These are phyloP conservation scores for Lepisosteus oculatus DNA, from an alignment of 2,113 vertebrate genomes.

Conservation along the genomic window DNA sequence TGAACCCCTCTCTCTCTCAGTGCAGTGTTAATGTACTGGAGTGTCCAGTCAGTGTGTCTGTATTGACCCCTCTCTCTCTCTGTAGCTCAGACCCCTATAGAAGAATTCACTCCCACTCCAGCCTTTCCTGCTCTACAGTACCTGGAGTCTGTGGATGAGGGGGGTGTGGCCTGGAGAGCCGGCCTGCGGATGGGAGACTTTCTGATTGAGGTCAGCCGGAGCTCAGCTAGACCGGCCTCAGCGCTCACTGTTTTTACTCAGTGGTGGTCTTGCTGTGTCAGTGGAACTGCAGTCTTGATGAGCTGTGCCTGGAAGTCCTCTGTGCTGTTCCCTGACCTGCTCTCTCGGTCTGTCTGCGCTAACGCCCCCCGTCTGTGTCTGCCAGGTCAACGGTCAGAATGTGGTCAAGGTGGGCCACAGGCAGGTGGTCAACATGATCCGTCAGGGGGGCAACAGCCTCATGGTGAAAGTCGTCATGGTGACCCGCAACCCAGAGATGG, in stretches of 20 bases:
- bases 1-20: too few species aligned
- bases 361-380: conserved; percentile 4
- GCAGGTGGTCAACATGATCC: conserved; percentile 93
- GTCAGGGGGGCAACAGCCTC: conserved; percentile 87
- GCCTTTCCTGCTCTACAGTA: conserved; percentile 90
- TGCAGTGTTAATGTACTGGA: too few species aligned
- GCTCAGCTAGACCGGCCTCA: too few species aligned
- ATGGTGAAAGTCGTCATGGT: conserved; percentile 96
- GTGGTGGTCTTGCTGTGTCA: too few species aligned
- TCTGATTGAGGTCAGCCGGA: conserved; percentile 80
- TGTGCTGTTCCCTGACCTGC: neutral
- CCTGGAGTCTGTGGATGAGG: conserved; percentile 88
- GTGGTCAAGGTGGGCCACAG: conserved; percentile 91
- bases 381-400: conserved; percentile 87
- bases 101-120: conserved; percentile 89
- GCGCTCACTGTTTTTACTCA: neutral
- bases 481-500: conserved; percentile 87
- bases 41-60: too few species aligned
- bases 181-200: conserved; percentile 91
- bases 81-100: conserved; percentile 87
- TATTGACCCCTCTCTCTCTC: neutral
- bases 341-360: neutral
- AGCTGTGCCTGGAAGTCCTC: too few species aligned
- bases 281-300: too few species aligned
- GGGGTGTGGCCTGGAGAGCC: conserved; percentile 86